These are phyloP conservation scores for Epinotia brunnichana DNA, from an alignment of 2,888 invertebrate species.

Conservation along the genomic window DNA sequence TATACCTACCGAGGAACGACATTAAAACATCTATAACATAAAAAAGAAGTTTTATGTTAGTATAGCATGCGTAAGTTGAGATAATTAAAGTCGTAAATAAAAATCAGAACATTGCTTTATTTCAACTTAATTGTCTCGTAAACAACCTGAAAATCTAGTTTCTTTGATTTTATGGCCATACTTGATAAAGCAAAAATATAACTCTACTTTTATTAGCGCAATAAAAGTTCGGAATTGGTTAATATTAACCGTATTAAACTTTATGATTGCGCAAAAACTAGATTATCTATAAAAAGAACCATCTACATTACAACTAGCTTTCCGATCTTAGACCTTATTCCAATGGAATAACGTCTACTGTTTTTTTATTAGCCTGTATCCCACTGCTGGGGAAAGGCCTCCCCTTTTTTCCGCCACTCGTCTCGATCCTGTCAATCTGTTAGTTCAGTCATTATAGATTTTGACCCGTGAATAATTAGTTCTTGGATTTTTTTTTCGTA, in stretches of 20 bases:
- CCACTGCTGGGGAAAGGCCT: too few relatives aligned
- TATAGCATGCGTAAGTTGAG: constrained; percentile 31
- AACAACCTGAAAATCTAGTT: constrained; percentile 27
- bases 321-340: too few relatives aligned
- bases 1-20: background rate
- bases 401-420: too few relatives aligned
- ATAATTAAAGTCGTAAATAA: constrained; percentile 32
- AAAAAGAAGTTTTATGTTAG: constrained; percentile 27
- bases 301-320: too few relatives aligned
- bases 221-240: constrained; percentile 1
- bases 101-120: constrained; percentile 19
- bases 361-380: too few relatives aligned
- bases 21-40: constrained; percentile 3
- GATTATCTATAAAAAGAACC: background rate
- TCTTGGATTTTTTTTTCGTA: too few relatives aligned
- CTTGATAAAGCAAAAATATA: constrained; percentile 22
- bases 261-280: constrained; percentile 16
- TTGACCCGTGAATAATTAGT: too few relatives aligned
- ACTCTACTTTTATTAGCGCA: constrained; percentile 4
- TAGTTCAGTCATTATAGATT: too few relatives aligned
- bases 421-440: too few relatives aligned
- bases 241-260: constrained; percentile 5
- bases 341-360: too few relatives aligned
- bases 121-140: constrained; percentile 9
- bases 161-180: constrained; percentile 21